phyloP scores from a whole-genome alignment of 2,888 invertebrate species.

The Halictus ligatus region DNA sequence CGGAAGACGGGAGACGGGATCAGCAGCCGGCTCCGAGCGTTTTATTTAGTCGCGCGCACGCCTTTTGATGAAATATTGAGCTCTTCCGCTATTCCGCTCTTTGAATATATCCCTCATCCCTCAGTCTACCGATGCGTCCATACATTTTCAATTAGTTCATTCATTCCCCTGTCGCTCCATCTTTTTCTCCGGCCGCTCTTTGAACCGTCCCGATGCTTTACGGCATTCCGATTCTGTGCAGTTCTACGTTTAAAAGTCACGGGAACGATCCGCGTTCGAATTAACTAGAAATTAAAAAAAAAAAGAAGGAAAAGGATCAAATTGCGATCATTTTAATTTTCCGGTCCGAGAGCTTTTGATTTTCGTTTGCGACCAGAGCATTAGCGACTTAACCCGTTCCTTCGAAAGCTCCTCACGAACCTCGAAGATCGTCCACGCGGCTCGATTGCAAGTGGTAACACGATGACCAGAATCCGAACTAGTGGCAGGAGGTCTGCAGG shows the following conservation, averaged over 20 bases:
- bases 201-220: not conserved
- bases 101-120: conserved; percentile 8
- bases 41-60: not conserved
- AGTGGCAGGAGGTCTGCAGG: not conserved
- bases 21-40: not conserved
- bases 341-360: not conserved
- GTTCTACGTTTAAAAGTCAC: not conserved
- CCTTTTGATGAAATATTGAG: conserved; percentile 14
- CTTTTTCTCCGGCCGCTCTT: not conserved
- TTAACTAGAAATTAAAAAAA: not conserved
- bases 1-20: not conserved
- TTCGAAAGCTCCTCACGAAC: not conserved
- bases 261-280: not conserved
- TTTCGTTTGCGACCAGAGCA: not conserved
- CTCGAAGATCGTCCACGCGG: not conserved
- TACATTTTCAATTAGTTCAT: conserved; percentile 8
- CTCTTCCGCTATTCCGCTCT: not conserved
- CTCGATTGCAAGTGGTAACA: conserved; percentile 4
- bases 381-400: not conserved
- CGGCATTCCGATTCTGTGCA: not conserved
- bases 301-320: not conserved
- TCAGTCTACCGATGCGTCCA: not conserved
- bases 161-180: not conserved
- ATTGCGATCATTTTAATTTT: not conserved
- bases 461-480: not conserved